Evolutionary conservation across 2,797 vertebrate species (phyloP).

Genomic region (Nasua narica): DNA sequence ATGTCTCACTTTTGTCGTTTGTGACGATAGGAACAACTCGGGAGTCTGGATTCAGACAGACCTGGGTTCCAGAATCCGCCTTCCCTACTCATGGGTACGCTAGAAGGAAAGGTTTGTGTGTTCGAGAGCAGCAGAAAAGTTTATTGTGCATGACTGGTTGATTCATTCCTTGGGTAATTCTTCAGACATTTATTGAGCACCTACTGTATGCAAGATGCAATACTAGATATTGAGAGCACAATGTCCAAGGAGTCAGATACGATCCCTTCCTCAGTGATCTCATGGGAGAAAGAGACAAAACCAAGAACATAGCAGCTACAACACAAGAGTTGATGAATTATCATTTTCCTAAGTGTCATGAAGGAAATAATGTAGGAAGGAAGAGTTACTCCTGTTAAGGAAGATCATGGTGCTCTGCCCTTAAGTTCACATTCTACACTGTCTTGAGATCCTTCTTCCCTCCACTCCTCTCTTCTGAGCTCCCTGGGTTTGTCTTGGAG

Average conservation of each 20-base stretch:
- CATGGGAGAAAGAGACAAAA: background rate
- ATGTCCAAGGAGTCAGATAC: background rate
- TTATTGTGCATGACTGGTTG: background rate
- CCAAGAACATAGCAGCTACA: background rate
- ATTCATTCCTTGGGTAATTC: background rate
- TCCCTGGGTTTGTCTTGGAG: background rate
- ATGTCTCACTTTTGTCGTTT: background rate
- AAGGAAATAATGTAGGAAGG: background rate
- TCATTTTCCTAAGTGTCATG: background rate
- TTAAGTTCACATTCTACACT: no score
- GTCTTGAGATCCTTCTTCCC: background rate
- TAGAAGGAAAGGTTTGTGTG: background rate
- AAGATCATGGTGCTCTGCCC: rapidly evolving
- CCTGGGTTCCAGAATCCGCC: background rate
- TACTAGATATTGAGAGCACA: background rate
- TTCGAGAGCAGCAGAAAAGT: background rate
- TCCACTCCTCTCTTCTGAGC: background rate
- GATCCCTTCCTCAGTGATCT: background rate
- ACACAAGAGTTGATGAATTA: background rate
- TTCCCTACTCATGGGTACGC: background rate
- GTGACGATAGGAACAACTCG: background rate
- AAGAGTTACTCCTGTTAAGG: no score
- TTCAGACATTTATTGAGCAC: background rate
- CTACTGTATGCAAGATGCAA: background rate
- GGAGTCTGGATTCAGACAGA: background rate